phyloP scores from a whole-genome alignment of 1,140 invertebrate genomes.

The Pseudomyrmex sp. region DNA sequence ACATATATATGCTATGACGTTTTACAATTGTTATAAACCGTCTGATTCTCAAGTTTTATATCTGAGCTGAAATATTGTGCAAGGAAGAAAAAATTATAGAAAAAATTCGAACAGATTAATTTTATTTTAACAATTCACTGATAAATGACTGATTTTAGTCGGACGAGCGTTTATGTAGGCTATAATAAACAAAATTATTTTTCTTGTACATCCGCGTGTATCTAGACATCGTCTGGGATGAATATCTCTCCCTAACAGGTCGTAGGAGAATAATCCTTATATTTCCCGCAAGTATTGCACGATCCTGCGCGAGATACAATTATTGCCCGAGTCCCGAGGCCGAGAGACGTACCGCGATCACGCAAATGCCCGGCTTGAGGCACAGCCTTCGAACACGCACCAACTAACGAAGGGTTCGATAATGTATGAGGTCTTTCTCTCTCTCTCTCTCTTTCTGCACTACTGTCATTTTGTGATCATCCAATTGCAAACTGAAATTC shows the following conservation, averaged over 20 bases:
- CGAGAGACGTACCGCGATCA: conserved; percentile 72
- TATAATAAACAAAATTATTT: conserved; percentile 18
- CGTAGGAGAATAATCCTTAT: conserved; percentile 64
- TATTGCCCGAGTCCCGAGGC: conserved; percentile 62
- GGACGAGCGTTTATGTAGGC: too few species aligned
- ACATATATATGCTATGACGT: neutral
- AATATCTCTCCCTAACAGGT: conserved; percentile 49
- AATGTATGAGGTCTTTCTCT: conserved; percentile 53
- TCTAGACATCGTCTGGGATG: conserved; percentile 18
- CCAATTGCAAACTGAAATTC: conserved; percentile 25
- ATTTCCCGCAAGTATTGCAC: conserved; percentile 64
- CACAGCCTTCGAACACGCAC: conserved; percentile 74
- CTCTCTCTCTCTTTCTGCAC: neutral
- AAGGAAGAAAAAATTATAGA: neutral
- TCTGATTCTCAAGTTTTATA: neutral
- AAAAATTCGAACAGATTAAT: neutral
- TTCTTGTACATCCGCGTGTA: neutral
- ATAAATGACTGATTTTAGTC: neutral
- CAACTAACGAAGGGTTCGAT: conserved; percentile 58
- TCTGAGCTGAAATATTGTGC: neutral
- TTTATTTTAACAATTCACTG: neutral
- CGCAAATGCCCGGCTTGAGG: conserved; percentile 69
- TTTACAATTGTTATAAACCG: neutral
- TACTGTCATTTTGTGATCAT: conserved; percentile 43
- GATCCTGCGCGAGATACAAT: conserved; percentile 67